Evolutionary conservation across 2,888 invertebrate genomes (phyloP), one percentile per base, ranked within the genome.

Genomic region (Erynnis tages): DNA sequence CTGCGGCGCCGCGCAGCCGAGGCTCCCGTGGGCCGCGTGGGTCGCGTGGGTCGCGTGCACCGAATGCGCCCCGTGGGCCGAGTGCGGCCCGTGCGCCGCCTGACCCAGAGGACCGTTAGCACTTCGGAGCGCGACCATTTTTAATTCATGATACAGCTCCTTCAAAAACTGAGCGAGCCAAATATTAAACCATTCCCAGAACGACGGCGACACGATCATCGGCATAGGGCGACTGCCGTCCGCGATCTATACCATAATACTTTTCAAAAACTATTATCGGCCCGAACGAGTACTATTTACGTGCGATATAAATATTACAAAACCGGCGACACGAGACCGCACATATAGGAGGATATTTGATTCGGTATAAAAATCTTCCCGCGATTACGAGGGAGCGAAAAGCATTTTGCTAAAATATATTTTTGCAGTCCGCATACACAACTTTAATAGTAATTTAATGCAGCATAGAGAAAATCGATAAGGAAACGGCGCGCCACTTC

Each of bases 381-480:
- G 69, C 53, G 59, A 63, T 69, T 63, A 61, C 58, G 66, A 65
- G 58, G 60, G 56, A 70, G 66, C 67, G 69, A 63, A 71, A 71
- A 65, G 62, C 79, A 81, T 80, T 63, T 67, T 74, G 70, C 63
- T 72, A 65, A 66, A 72, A 70, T 73, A 69, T n/a, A n/a, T n/a
- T n/a, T 76, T 77, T 77, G 76, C 76, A 75, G 69, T 71, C 79
- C 81, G 76, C 78, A 81, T 76, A 79, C 82, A 82, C 82, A 71
- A 76, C 80, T 79, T 76, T 72, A 79, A 78, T 75, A 74, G 78
- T 80, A 77, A 79, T 81, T 81, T 83, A 82, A 84, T 87, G 85
- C 88, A 82, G 88, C 82, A 83, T 79, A 76, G 79, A 80, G 84
- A 88, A 87, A 88, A 88, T 88, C 88, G 85, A 88, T 88, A 88